A percentile compares a stretch with the other conserved stretches of the same genome.
Evolutionary conservation across 2,113 vertebrate species (phyloP).

Genomic region (Cyprichromis sp.): DNA sequence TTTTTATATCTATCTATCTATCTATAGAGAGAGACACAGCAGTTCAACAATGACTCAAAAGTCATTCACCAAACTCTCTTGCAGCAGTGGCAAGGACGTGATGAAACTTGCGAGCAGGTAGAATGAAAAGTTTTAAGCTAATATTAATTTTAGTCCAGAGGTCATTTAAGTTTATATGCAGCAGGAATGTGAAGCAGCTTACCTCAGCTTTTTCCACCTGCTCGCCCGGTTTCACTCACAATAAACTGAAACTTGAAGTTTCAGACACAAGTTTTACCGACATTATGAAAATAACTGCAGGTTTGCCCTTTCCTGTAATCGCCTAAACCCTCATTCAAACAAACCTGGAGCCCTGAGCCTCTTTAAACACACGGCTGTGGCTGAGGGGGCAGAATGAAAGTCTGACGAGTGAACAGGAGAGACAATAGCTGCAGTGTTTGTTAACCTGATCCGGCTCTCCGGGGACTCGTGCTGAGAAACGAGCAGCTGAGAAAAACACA

Average conservation of each 20-base stretch:
- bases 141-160: not conserved
- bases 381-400: not conserved
- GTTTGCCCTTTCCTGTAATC: not conserved
- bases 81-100: not conserved
- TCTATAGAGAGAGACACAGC: too few relatives aligned
- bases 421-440: not conserved
- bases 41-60: not conserved
- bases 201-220: not conserved
- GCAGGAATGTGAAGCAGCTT: not conserved
- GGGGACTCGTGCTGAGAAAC: not conserved
- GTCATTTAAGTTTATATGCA: not conserved
- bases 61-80: not conserved
- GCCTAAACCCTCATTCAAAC: not conserved
- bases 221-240: not conserved
- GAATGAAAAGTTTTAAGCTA: not conserved
- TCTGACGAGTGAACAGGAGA: not conserved
- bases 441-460: not conserved
- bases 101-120: not conserved
- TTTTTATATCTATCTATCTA: too few relatives aligned
- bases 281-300: not conserved
- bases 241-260: not conserved
- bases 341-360: not conserved
- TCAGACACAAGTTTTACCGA: not conserved
- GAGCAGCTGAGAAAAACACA: constrained; percentile 4
- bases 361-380: not conserved